Evolutionary conservation across 1,140 invertebrate genomes (phyloP), one percentile per base, ranked within the genome.

Genomic region (Papilio dardanus): DNA sequence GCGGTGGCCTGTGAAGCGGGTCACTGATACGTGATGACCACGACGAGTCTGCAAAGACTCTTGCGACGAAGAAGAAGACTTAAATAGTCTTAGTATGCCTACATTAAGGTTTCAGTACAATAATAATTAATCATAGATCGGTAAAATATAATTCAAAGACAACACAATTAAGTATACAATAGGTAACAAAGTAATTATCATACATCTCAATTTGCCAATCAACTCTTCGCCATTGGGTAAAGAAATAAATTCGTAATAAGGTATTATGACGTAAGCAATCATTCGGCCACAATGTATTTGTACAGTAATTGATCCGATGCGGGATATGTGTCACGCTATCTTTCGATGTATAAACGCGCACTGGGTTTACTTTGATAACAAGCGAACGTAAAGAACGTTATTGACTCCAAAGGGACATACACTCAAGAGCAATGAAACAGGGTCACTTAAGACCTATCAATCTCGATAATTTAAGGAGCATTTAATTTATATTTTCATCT

Each of bases 281-380:
- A 62, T 62, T 62, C 54, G 54, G 24, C 21, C 54, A 16, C 54
- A 62, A 62, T 28, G 24, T 62, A 62, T 62, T 62, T 62, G 54
- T 62, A 24, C 24, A 62, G 54, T 62, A 62, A 62, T 62, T 62
- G 54, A 28, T 62, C 54, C 54, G 54, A 28, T 62, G 24, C 24
- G 21, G 24, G 21, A 62, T 62, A 12, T 62, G 24, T 62, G 54
- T 62, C 54, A 62, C 24, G 24, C 54, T 62, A 28, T 62, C 54
- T 62, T 28, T 62, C 10, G 54, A 62, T 62, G 54, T 62, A 28
- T 62, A 62, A 62, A 24, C 30, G 54, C 54, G 54, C 24, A 62
- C 21, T 62, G 24, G 54, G 54, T 28, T 21, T 12, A 12, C 10
- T 28, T 24, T 62, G 54, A 62, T 62, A 62, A 28, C 24, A 28